phyloP scores from a whole-genome alignment of 2,113 vertebrate genomes.

The Chrysemys picta region DNA sequence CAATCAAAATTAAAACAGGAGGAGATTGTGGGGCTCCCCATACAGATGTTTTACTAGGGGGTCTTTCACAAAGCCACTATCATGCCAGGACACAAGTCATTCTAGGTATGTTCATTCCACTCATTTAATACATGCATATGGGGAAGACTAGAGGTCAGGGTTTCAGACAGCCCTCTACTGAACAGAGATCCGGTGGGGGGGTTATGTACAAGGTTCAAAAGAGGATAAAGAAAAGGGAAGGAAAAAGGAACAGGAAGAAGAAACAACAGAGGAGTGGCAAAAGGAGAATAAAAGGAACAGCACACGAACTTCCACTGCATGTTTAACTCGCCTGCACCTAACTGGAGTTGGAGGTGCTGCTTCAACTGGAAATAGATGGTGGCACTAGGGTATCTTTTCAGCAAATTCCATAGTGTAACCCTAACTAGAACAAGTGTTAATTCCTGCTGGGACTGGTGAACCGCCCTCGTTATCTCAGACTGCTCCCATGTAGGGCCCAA shows the following conservation, averaged over 20 bases:
- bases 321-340: accelerated
- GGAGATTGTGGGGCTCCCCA: not conserved
- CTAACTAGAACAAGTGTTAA: accelerated
- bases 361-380: accelerated
- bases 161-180: not conserved
- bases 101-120: not conserved
- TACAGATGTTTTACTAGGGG: not conserved
- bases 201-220: slow-evolving; percentile 27
- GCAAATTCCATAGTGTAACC: not conserved
- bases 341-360: not conserved
- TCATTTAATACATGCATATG: not conserved
- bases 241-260: slow-evolving; percentile 50
- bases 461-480: not conserved
- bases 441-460: not conserved
- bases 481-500: not conserved
- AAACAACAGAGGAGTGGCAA: slow-evolving; percentile 42
- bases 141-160: not conserved
- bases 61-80: not conserved
- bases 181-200: not conserved
- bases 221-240: slow-evolving; percentile 39
- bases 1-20: not conserved
- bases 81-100: accelerated
- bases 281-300: slow-evolving; percentile 1
- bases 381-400: not conserved
- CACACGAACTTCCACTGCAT: accelerated